Conservation (phyloP, 1,140 invertebrate species). For the Calliphora vicina region DNA sequence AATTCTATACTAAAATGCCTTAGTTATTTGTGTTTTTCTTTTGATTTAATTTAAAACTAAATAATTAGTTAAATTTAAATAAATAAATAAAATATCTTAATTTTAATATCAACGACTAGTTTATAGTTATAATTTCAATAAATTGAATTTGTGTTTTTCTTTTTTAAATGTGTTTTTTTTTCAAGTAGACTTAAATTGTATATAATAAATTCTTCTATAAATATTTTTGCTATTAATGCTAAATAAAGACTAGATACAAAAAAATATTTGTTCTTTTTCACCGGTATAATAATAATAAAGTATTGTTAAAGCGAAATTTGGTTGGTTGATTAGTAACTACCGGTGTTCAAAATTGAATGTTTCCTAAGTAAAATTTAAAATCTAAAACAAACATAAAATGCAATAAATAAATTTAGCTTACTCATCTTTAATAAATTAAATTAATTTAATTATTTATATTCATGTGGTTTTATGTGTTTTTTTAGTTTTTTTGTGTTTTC, state of each 20-base stretch:
- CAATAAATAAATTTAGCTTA: too few species aligned
- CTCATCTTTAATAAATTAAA: too few species aligned
- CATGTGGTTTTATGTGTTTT: not conserved
- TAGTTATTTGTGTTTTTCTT: not conserved
- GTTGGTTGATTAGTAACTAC: too few species aligned
- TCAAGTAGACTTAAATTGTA: constrained; percentile 23
- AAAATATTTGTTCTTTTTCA: not conserved
- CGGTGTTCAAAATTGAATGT: too few species aligned
- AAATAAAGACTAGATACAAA: not conserved
- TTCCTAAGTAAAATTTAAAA: too few species aligned
- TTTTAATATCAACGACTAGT: not conserved
- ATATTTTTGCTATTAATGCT: not conserved
- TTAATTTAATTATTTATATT: not conserved
- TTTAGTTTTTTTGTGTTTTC: not conserved
- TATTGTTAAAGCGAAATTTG: too few species aligned
- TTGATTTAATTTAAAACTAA: not conserved
- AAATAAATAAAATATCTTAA: not conserved
- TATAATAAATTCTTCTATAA: constrained; percentile 30
- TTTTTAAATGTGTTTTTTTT: constrained; percentile 28
- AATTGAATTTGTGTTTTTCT: not conserved
- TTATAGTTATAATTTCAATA: not conserved
- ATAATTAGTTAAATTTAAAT: not conserved
- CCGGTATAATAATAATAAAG: too few species aligned
- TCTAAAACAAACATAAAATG: not conserved
- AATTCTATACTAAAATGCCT: not conserved